Base-by-base conservation (phyloP, 2,888 invertebrate genomes). In the Drosophila peninsularis region DNA sequence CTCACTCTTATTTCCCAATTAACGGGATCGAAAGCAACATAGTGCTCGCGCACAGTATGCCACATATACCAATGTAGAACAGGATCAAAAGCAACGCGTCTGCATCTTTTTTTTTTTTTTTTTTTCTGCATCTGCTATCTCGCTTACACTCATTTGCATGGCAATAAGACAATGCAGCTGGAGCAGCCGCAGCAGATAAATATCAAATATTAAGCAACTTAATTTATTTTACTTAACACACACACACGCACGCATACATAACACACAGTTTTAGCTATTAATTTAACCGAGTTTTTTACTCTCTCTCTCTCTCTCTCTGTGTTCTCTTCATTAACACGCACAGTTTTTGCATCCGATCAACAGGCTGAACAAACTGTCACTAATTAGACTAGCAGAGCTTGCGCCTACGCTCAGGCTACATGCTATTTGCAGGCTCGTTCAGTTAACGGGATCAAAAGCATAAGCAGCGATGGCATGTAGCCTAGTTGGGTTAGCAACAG, bases 401-500 rank as follows among this genome's bases (percentile, higher is more conserved):
- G n/a, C 36, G 24, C 52, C 37, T 36, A 53, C 52, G 27, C 52
- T 13, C 21, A 21, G 0, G 14, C 41, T 9, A 11, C 39, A 41
- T 27, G 14, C 0, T 14, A 21, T 32, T 19, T 21, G 21, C 34
- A 36, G 21, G 19, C 11, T 27, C 32, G 30, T 39, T 54, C 32
- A 41, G 14, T 14, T 54, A 41, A 32, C 54, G 54, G 54, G 30
- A 54, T 54, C 32, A 30, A 54, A 37, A 37, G 36, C 36, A 52
- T n/a, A n/a, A n/a, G n/a, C n/a, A n/a, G n/a, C n/a, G n/a, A 37
- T 27, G 7, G n/a, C n/a, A n/a, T 52, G 36, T 27, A 37, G 7
- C 7, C 1, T 32, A 17, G 30, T 14, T 17, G 14, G 11, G 27
- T 10, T 7, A 14, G 21, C 44, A 44, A 24, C 14, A 42, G 42